These are phyloP conservation scores for Branchinecta lindahli DNA, from an alignment of 1,140 invertebrate genomes.

Conservation along the genomic window DNA sequence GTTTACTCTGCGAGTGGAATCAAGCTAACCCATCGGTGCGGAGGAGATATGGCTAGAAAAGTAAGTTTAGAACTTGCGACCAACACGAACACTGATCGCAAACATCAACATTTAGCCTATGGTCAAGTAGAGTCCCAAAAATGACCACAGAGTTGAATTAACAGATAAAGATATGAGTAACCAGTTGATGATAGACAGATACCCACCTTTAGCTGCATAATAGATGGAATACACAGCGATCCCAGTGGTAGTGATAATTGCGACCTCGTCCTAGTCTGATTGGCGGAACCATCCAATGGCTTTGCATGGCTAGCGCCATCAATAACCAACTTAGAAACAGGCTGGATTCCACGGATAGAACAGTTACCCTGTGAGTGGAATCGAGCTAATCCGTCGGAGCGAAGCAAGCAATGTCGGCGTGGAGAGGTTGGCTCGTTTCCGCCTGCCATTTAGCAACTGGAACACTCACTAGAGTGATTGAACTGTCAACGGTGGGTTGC, in stretches of 20 bases:
- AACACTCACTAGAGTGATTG: background rate
- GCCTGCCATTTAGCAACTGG: background rate
- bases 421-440: background rate
- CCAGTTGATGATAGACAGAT: too few species aligned
- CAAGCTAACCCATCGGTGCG: background rate
- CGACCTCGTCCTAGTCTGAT: background rate
- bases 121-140: too few species aligned
- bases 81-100: too few species aligned
- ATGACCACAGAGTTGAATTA: too few species aligned
- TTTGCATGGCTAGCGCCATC: background rate
- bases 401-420: background rate
- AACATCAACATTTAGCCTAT: too few species aligned
- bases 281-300: background rate
- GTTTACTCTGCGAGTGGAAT: background rate
- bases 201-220: background rate
- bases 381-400: background rate
- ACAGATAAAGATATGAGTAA: too few species aligned
- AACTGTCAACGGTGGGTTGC: too few species aligned
- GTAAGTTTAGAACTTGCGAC: too few species aligned
- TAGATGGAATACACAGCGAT: background rate
- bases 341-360: background rate
- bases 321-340: background rate
- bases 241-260: background rate
- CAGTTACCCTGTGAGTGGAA: constrained; percentile 3
- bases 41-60: background rate